Evolutionary conservation across 2,888 invertebrate species (phyloP).

Genomic region (Nymphalis polychloros): DNA sequence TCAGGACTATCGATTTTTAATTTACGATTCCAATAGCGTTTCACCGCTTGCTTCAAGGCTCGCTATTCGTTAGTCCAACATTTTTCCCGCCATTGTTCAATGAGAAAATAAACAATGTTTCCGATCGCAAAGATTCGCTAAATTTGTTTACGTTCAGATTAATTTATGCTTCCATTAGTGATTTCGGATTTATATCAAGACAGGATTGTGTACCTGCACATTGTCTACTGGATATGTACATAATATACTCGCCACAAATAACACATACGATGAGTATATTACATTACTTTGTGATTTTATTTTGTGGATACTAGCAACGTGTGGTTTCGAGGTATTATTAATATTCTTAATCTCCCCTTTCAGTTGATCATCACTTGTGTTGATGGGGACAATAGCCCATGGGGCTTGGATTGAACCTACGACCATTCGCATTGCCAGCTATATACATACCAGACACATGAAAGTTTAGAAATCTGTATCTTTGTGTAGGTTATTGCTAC

Average conservation of each 20-base stretch:
- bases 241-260: background rate
- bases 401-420: too few species aligned
- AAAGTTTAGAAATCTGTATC: too few species aligned
- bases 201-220: constrained; percentile 6
- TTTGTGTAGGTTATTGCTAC: too few species aligned
- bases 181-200: constrained; percentile 21
- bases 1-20: too few species aligned
- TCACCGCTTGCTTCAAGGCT: constrained; percentile 42
- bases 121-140: constrained; percentile 36
- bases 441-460: too few species aligned
- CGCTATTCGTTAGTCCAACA: constrained; percentile 46
- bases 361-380: too few species aligned
- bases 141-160: constrained; percentile 43
- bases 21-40: constrained; percentile 14
- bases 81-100: constrained; percentile 53
- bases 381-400: too few species aligned
- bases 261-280: background rate
- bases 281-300: too few species aligned
- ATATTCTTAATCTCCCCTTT: too few species aligned
- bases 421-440: too few species aligned
- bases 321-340: too few species aligned
- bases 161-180: constrained; percentile 43
- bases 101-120: constrained; percentile 56
- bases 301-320: too few species aligned
- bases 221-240: constrained; percentile 7